Percentiles rank a stretch among this genome's conserved stretches.
phyloP scores from a whole-genome alignment of 2,113 vertebrate species.

The Rattus rattus region DNA sequence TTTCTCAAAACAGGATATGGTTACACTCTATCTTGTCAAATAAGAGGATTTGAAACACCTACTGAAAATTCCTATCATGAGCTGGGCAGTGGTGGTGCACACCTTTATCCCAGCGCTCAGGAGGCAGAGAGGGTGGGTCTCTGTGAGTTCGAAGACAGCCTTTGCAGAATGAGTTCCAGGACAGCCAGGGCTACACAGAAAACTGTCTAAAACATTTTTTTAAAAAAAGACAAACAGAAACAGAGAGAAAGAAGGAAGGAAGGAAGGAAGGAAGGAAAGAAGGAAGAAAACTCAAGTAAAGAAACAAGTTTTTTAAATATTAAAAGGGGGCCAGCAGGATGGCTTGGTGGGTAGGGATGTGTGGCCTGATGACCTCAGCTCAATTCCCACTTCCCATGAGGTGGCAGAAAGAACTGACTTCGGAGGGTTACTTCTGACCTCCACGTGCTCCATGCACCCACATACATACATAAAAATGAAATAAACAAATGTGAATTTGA shows the following conservation, averaged over 20 bases:
- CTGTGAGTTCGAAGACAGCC: not conserved
- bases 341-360: not conserved
- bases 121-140: not conserved
- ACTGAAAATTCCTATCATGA: not conserved
- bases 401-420: not conserved
- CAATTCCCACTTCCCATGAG: not conserved
- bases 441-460: not conserved
- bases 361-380: not conserved
- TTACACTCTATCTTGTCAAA: not conserved
- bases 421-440: not conserved
- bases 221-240: no score
- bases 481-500: not conserved
- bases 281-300: not conserved
- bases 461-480: not conserved
- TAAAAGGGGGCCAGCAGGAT: not conserved
- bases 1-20: not conserved
- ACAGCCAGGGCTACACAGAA: not conserved
- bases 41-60: not conserved
- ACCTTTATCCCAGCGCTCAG: not conserved
- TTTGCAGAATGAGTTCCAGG: not conserved
- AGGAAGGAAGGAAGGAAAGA: not conserved
- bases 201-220: not conserved
- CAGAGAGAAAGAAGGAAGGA: no score
- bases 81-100: not conserved
- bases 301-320: constrained; percentile 28